These are phyloP conservation scores for Coregonus ussuriensis DNA, from an alignment of 2,797 vertebrate species.

Conservation along the genomic window DNA sequence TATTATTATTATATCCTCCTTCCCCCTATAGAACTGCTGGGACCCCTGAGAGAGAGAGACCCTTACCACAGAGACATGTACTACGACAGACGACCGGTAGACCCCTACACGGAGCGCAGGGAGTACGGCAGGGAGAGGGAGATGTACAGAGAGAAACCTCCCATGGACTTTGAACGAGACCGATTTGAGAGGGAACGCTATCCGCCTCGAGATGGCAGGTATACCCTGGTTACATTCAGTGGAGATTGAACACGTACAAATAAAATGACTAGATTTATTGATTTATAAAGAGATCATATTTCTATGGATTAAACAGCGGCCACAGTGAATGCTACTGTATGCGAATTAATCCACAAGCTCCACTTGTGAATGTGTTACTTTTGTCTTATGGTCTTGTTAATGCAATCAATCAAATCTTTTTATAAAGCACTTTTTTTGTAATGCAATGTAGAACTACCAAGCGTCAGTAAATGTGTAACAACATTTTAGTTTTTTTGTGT, in stretches of 20 bases:
- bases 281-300: no score
- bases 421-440: not conserved
- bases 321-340: no score
- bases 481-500: not conserved
- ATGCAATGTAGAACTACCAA: no score
- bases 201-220: conserved; percentile 89
- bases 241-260: no score
- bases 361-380: no score
- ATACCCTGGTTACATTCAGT: conserved; percentile 12
- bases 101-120: conserved; percentile 84
- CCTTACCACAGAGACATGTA: conserved; percentile 88
- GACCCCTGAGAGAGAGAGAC: conserved; percentile 57
- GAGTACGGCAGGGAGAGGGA: conserved; percentile 93
- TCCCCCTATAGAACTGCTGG: conserved; percentile 65
- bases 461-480: conserved; percentile 33
- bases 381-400: not conserved
- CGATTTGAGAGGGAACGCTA: conserved; percentile 91
- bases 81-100: conserved; percentile 84
- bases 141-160: conserved; percentile 74
- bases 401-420: not conserved
- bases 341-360: no score
- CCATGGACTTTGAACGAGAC: conserved; percentile 89
- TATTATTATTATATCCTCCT: not conserved
- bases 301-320: no score
- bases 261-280: no score